These are phyloP conservation scores for Telenomus remus DNA, from an alignment of 1,140 invertebrate species.

Conservation along the genomic window DNA sequence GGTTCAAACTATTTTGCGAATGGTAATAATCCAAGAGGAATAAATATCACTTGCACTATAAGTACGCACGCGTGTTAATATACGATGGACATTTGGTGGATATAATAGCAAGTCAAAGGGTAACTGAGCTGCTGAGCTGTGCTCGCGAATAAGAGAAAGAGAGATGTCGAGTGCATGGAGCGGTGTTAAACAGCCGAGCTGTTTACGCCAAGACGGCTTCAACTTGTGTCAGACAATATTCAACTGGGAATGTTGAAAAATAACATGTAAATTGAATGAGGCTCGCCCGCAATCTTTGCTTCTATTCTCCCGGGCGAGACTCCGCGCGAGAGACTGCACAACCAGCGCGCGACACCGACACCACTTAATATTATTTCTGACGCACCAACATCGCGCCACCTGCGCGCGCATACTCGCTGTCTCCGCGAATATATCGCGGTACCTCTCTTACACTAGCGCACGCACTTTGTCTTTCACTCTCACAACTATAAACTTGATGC, in stretches of 20 bases:
- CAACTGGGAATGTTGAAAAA: conserved; percentile 10
- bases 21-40: conserved; percentile 5
- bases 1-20: neutral
- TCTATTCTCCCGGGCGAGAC: conserved; percentile 60
- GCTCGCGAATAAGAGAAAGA: neutral
- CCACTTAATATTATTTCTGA: conserved; percentile 64
- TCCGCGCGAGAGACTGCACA: conserved; percentile 34
- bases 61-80: no score
- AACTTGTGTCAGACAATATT: conserved; percentile 15
- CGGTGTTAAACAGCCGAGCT: conserved; percentile 30
- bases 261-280: conserved; percentile 8
- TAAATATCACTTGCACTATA: conserved; percentile 6
- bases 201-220: conserved; percentile 9
- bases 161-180: conserved; percentile 7
- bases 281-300: conserved; percentile 49
- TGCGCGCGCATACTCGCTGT: conserved; percentile 67
- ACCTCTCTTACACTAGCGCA: no score
- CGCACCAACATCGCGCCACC: conserved; percentile 73
- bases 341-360: conserved; percentile 4
- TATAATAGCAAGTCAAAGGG: neutral
- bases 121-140: neutral
- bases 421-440: no score
- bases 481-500: no score
- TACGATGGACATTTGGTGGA: no score
- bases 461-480: no score